A percentile compares a stretch with the other conserved stretches of the same genome.
These are phyloP conservation scores for Trachymyrmex cornetzi DNA, from an alignment of 1,140 invertebrate species.

Conservation along the genomic window DNA sequence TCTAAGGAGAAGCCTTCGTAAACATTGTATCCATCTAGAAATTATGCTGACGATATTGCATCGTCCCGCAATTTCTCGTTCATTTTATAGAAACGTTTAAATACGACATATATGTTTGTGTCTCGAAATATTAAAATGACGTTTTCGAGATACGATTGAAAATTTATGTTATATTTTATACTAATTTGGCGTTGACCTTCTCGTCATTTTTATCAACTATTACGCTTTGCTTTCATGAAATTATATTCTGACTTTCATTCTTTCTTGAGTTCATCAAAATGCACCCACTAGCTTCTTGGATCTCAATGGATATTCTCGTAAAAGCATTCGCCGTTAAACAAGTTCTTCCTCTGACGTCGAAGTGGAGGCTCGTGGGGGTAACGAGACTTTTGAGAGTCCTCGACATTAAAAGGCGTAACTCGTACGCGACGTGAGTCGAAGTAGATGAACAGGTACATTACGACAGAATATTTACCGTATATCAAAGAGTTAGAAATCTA, in stretches of 20 bases:
- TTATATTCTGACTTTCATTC: background rate
- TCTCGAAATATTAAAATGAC: background rate
- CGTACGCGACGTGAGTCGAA: slow-evolving; percentile 30
- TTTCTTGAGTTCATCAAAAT: slow-evolving; percentile 29
- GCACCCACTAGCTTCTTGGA: background rate
- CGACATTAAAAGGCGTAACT: slow-evolving; percentile 55
- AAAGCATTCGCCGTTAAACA: slow-evolving; percentile 47
- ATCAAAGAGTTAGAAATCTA: slow-evolving; percentile 69
- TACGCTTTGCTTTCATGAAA: background rate
- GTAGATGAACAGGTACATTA: slow-evolving; percentile 13
- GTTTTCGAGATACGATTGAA: background rate
- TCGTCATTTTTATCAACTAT: background rate
- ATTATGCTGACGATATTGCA: slow-evolving; percentile 34
- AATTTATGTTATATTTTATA: background rate
- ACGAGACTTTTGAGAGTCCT: slow-evolving; percentile 58
- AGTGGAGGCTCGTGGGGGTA: background rate
- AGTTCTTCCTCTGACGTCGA: background rate
- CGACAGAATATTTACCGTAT: slow-evolving; percentile 71
- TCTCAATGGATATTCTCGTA: slow-evolving; percentile 18
- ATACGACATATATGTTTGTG: background rate
- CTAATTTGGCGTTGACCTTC: background rate
- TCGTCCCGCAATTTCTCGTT: background rate
- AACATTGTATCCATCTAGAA: slow-evolving; percentile 39
- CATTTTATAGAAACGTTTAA: background rate
- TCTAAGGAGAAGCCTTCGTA: slow-evolving; percentile 26